Evolutionary conservation across 2,113 vertebrate species (phyloP).

Genomic region (Dromas ardeola): DNA sequence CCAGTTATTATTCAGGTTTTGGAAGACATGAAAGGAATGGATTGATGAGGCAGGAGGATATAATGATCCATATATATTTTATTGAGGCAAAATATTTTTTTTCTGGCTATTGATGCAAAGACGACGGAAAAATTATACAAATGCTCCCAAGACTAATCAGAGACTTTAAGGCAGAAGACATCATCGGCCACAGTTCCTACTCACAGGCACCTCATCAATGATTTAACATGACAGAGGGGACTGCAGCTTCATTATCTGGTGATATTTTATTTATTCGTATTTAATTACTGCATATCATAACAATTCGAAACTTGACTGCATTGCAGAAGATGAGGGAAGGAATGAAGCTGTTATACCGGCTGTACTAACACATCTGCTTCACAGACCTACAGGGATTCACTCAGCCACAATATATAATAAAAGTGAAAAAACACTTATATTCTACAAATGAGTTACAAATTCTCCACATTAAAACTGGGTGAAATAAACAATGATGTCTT

Average conservation of each 20-base stretch:
- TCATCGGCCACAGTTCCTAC: background rate
- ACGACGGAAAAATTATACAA: background rate
- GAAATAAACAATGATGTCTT: constrained; percentile 54
- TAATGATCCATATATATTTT: background rate
- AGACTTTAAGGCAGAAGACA: background rate
- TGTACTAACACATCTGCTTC: constrained; percentile 67
- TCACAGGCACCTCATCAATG: constrained; percentile 48
- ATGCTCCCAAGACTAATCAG: background rate
- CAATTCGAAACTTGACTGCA: constrained; percentile 16
- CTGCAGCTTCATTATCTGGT: constrained; percentile 52
- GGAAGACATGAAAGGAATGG: background rate
- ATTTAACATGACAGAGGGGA: constrained; percentile 48
- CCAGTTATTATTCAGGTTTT: background rate
- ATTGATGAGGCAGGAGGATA: background rate
- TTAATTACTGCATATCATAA: constrained; percentile 61
- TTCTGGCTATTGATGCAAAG: background rate
- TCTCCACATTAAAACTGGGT: constrained; percentile 16
- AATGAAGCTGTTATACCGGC: constrained; percentile 26
- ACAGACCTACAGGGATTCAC: constrained; percentile 58
- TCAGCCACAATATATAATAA: constrained; percentile 35
- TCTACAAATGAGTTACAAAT: constrained; percentile 66
- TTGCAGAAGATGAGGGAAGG: constrained; percentile 39
- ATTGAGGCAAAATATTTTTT: background rate
- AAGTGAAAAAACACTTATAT: constrained; percentile 34
- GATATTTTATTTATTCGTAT: constrained; percentile 59